Conservation (phyloP, 2,113 vertebrate species). For the Cottus gobio region DNA sequence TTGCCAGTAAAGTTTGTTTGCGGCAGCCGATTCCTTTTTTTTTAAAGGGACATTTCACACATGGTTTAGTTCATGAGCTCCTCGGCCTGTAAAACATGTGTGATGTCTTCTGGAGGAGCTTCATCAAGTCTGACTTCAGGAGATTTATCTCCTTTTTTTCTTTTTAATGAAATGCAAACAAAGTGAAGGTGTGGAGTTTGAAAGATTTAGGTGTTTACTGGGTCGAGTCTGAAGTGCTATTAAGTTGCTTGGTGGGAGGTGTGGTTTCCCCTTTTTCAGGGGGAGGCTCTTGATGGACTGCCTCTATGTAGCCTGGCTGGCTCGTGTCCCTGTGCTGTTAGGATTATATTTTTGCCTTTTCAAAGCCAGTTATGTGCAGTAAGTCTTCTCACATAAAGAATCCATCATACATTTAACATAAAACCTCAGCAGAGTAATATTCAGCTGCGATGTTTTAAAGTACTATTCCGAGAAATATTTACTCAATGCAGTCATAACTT, state of each 20-base stretch:
- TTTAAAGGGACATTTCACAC: not conserved
- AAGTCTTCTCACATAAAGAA: not conserved
- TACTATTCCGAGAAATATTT: not conserved
- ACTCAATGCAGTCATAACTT: not conserved
- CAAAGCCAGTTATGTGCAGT: too few species aligned
- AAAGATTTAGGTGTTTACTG: not conserved
- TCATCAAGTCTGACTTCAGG: not conserved
- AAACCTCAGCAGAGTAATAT: not conserved
- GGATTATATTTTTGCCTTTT: too few species aligned
- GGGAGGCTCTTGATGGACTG: too few species aligned
- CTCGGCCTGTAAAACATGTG: not conserved
- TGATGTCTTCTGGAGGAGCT: not conserved
- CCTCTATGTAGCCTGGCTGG: too few species aligned
- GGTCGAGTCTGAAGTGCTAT: too few species aligned
- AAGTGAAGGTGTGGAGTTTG: not conserved
- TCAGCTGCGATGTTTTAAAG: not conserved
- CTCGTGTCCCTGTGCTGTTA: too few species aligned
- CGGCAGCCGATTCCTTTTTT: too few species aligned
- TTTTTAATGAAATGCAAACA: not conserved
- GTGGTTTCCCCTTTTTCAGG: not conserved
- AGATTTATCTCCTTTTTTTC: not conserved
- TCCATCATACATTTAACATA: conserved; percentile 7
- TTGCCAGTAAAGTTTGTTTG: not conserved
- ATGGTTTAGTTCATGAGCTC: not conserved
- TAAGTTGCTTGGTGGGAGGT: not conserved